Evolutionary conservation across 2,113 vertebrate species (phyloP).

Genomic region (Gasterosteus nipponicus): DNA sequence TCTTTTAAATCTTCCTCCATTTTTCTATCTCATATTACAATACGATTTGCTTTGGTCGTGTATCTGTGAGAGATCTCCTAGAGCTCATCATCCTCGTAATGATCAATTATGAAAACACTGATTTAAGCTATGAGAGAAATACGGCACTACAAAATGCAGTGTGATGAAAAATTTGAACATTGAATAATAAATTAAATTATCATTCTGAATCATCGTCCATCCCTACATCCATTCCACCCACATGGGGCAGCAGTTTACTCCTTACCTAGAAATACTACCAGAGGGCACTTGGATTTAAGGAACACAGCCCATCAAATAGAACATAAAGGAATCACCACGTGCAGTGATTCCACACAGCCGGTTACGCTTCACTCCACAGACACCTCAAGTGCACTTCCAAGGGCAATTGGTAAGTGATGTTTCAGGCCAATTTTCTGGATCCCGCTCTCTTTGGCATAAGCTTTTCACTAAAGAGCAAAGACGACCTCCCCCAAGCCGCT

Average conservation of each 20-base stretch:
- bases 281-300: constrained; percentile 9
- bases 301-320: constrained; percentile 39
- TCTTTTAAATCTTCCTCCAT: neutral
- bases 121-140: neutral
- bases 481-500: neutral
- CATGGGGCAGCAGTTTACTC: constrained; percentile 15
- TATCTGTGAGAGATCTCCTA: constrained; percentile 24
- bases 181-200: neutral
- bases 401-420: constrained; percentile 22
- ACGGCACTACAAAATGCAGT: neutral
- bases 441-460: neutral
- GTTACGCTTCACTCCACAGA: constrained; percentile 4
- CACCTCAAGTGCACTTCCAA: constrained; percentile 14
- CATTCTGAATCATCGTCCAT: neutral
- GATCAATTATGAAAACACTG: constrained; percentile 8
- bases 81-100: constrained; percentile 5
- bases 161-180: neutral
- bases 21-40: neutral
- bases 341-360: constrained; percentile 21
- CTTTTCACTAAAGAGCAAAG: constrained; percentile 21
- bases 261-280: neutral
- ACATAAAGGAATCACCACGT: constrained; percentile 46
- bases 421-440: constrained; percentile 28
- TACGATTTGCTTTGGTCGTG: constrained; percentile 15
- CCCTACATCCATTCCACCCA: neutral